phyloP scores from a whole-genome alignment of 2,797 vertebrate genomes.

The Gallinago solitaria region DNA sequence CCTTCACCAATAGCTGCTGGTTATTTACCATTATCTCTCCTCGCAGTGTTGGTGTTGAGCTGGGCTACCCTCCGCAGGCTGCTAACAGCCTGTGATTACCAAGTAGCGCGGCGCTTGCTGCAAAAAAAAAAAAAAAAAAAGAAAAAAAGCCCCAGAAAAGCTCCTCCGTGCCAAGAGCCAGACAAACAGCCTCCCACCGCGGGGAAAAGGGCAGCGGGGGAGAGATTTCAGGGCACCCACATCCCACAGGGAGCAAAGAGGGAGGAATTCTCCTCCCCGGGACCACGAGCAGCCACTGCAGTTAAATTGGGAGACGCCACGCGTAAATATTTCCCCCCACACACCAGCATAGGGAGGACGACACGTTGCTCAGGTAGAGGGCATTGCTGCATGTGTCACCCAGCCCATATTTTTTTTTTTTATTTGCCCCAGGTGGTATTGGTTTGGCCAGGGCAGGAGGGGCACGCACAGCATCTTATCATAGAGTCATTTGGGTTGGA shows the following conservation, averaged over 20 bases:
- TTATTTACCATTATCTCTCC: constrained; percentile 55
- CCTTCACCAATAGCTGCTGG: constrained; percentile 38
- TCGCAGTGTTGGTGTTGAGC: not conserved
- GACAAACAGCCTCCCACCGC: not conserved
- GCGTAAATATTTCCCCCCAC: not conserved
- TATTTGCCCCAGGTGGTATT: not conserved
- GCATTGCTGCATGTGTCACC: not conserved
- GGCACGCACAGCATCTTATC: rapidly evolving
- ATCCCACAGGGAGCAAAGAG: rapidly evolving
- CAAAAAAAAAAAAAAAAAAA: not conserved
- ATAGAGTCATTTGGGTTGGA: too few species aligned
- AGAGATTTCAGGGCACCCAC: not conserved
- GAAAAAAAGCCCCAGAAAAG: not conserved
- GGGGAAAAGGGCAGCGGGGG: not conserved
- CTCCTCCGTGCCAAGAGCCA: not conserved
- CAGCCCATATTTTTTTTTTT: not conserved
- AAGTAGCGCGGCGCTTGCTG: not conserved
- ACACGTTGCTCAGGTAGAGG: not conserved
- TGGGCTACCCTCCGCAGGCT: not conserved
- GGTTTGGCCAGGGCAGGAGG: not conserved
- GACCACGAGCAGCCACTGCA: rapidly evolving
- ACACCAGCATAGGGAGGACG: not conserved
- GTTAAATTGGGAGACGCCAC: not conserved
- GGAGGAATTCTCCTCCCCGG: not conserved
- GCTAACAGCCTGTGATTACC: constrained; percentile 34